phyloP scores from a whole-genome alignment of 2,888 invertebrate genomes.

The Pandemis corylana region DNA sequence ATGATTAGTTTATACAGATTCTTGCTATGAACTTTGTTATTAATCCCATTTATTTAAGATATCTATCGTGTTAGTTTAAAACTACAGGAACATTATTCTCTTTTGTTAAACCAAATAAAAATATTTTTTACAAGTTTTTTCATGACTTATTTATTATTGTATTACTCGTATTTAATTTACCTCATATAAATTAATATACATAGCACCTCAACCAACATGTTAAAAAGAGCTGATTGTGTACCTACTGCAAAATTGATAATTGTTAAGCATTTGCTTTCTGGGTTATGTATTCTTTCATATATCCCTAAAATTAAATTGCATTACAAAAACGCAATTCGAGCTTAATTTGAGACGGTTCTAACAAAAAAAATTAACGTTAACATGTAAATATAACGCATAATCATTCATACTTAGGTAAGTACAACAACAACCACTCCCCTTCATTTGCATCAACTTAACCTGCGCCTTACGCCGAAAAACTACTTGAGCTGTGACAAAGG shows the following conservation, averaged over 20 bases:
- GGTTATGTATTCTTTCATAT: neutral
- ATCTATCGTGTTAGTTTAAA: constrained; percentile 7
- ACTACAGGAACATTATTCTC: constrained; percentile 30
- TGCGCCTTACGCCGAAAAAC: neutral
- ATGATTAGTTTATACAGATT: neutral
- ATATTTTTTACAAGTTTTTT: constrained; percentile 26
- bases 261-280: constrained; percentile 10
- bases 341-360: neutral
- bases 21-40: neutral
- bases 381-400: neutral
- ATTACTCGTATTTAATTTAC: neutral
- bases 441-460: neutral
- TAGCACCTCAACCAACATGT: constrained; percentile 28
- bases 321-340: constrained; percentile 5
- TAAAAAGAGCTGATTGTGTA: neutral
- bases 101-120: constrained; percentile 27
- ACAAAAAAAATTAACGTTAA: constrained; percentile 5
- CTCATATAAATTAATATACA: neutral
- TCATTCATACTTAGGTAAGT: neutral
- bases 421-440: constrained; percentile 9
- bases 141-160: constrained; percentile 12
- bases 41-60: constrained; percentile 1
- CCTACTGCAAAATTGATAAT: neutral
- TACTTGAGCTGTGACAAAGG: neutral
- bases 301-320: neutral